phyloP scores from a whole-genome alignment of 2,888 invertebrate genomes.

The Plutella xylostella region DNA sequence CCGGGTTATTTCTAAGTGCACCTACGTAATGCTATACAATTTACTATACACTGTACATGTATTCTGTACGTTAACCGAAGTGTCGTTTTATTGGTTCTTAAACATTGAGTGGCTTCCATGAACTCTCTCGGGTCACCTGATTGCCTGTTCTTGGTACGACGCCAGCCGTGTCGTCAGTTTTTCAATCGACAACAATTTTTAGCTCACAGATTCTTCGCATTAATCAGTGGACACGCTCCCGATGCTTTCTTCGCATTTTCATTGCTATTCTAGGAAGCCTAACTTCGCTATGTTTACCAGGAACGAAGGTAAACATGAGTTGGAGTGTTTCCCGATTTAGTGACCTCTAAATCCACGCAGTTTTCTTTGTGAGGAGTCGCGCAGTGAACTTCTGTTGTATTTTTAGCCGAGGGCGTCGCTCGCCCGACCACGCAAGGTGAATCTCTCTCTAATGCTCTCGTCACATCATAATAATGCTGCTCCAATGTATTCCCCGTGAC shows the following conservation, averaged over 20 bases:
- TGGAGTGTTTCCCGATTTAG: conserved; percentile 40
- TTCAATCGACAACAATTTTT: not conserved
- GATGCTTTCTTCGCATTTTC: not conserved
- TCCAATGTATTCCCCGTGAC: too few relatives aligned
- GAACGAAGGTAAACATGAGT: conserved; percentile 2
- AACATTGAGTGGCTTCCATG: not conserved
- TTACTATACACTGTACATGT: too few relatives aligned
- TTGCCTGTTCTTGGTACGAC: not conserved
- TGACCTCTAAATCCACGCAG: conserved; percentile 47
- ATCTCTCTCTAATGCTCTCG: not conserved
- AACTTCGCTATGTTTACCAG: not conserved
- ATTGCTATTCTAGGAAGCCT: not conserved
- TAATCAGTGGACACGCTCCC: not conserved
- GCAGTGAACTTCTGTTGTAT: conserved; percentile 52
- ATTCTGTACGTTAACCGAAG: too few relatives aligned
- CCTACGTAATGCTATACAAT: too few relatives aligned
- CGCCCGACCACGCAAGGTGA: conserved; percentile 23
- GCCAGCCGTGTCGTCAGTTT: conserved; percentile 1
- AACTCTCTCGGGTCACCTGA: conserved; percentile 1
- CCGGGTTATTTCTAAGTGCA: too few relatives aligned
- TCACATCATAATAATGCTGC: too few relatives aligned
- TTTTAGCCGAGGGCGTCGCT: conserved; percentile 64
- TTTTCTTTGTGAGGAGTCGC: conserved; percentile 62
- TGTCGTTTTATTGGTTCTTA: not conserved
- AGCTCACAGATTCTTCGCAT: not conserved